These are phyloP conservation scores for Mola mola DNA, from an alignment of 2,113 vertebrate species.

Conservation along the genomic window DNA sequence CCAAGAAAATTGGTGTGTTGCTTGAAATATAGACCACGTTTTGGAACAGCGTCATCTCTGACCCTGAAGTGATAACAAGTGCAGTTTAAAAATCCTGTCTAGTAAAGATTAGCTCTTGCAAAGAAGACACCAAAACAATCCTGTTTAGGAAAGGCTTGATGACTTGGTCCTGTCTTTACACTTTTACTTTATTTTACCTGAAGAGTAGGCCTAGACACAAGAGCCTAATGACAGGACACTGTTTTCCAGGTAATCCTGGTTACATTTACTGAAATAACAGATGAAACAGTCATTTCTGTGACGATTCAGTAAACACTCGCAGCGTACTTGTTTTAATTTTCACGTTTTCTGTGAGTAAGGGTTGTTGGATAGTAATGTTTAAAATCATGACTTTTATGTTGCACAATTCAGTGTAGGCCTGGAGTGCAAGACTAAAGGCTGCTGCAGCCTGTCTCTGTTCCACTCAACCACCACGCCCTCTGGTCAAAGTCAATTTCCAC, in stretches of 20 bases:
- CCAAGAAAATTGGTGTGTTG: too few species aligned
- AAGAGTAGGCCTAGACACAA: too few species aligned
- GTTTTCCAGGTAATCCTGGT: background rate
- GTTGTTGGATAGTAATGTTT: background rate
- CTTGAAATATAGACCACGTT: background rate
- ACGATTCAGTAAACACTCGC: slow-evolving; percentile 5
- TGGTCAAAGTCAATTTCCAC: slow-evolving; percentile 70
- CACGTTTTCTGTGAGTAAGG: background rate
- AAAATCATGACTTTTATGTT: slow-evolving; percentile 44
- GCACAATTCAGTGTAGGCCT: slow-evolving; percentile 39
- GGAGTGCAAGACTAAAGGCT: slow-evolving; percentile 28
- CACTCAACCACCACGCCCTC: slow-evolving; percentile 68
- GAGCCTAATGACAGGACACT: background rate
- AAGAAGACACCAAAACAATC: slow-evolving; percentile 7
- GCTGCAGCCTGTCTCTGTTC: slow-evolving; percentile 44
- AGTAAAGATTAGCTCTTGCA: slow-evolving; percentile 22
- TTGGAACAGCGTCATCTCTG: slow-evolving; percentile 16
- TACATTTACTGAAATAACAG: background rate
- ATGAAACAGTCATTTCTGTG: background rate
- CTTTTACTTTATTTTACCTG: background rate
- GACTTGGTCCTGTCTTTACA: background rate
- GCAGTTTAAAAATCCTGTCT: slow-evolving; percentile 25
- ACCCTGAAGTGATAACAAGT: slow-evolving; percentile 37
- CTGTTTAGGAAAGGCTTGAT: background rate
- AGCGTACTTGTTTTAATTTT: background rate